phyloP scores from a whole-genome alignment of 2,113 vertebrate species.

The Taurulus bubalis region DNA sequence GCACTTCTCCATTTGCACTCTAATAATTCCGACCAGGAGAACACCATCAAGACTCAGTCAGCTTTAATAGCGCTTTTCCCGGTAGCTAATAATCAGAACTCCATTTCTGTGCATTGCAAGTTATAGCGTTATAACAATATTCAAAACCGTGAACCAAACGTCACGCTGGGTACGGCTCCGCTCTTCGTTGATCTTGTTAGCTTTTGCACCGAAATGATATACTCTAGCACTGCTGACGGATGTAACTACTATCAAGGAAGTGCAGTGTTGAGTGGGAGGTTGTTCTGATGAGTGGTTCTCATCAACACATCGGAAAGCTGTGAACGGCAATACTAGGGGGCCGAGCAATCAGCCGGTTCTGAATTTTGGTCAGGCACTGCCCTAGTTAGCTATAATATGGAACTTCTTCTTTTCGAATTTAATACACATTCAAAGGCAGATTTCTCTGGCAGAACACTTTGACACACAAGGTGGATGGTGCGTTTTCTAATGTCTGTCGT shows the following conservation, averaged over 20 bases:
- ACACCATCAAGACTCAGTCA: conserved; percentile 40
- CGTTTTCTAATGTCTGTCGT: too few relatives aligned
- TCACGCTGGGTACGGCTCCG: not conserved
- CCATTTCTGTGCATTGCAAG: conserved; percentile 27
- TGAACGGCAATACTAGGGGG: too few relatives aligned
- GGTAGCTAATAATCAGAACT: conserved; percentile 35
- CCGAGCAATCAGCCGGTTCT: too few relatives aligned
- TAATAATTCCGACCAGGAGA: conserved; percentile 31
- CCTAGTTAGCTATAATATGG: too few relatives aligned
- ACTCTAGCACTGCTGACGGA: not conserved
- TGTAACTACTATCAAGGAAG: not conserved
- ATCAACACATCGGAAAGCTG: too few relatives aligned
- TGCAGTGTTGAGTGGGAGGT: not conserved
- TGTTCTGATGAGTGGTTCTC: too few relatives aligned
- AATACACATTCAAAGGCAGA: too few relatives aligned
- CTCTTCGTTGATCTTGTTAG: not conserved
- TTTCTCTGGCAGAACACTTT: too few relatives aligned
- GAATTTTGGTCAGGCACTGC: too few relatives aligned
- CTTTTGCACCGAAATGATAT: not conserved
- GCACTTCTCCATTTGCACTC: conserved; percentile 24
- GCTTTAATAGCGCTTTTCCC: conserved; percentile 22
- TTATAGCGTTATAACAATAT: conserved; percentile 12
- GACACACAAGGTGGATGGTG: too few relatives aligned
- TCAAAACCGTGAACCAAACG: not conserved
- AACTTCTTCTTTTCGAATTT: too few relatives aligned